phyloP scores from a whole-genome alignment of 2,797 vertebrate genomes.

The Spinibarbus caldwelli region DNA sequence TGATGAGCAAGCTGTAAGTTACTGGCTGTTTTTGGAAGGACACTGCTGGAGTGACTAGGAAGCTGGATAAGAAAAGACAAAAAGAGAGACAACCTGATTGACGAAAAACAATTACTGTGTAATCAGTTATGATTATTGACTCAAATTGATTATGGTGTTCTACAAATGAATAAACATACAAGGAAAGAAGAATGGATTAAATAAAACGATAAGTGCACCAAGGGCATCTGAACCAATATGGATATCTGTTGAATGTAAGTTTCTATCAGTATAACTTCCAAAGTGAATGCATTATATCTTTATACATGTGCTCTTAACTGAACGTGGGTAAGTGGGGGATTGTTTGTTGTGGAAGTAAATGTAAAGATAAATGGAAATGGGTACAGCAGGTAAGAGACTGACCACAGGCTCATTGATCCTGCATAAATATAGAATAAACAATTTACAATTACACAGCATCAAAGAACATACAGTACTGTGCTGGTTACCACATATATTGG shows the following conservation, averaged over 20 bases:
- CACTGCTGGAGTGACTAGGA: slow-evolving; percentile 82
- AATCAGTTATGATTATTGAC: neutral
- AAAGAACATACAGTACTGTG: neutral
- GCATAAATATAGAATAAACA: slow-evolving; percentile 9
- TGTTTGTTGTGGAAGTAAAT: slow-evolving; percentile 20
- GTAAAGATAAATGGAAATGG: neutral
- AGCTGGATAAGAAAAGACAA: slow-evolving; percentile 70
- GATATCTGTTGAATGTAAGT: neutral
- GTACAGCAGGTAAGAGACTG: neutral
- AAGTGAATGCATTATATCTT: neutral
- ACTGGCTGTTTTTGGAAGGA: slow-evolving; percentile 87
- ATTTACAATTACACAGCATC: neutral
- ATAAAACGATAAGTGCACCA: neutral
- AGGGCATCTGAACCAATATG: neutral
- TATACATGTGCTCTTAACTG: slow-evolving; percentile 34
- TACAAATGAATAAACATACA: slow-evolving; percentile 10
- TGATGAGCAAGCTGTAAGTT: slow-evolving; percentile 85
- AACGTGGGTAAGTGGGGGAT: neutral
- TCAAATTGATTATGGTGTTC: neutral
- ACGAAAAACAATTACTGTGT: neutral
- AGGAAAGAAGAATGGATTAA: neutral
- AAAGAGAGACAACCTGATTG: slow-evolving; percentile 37
- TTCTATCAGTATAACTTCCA: slow-evolving; percentile 6
- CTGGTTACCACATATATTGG: neutral
- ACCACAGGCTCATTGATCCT: neutral